Percentiles rank a stretch among this genome's conserved stretches.
These are phyloP conservation scores for Lepidothrix coronata DNA, from an alignment of 2,113 vertebrate genomes.

Conservation along the genomic window DNA sequence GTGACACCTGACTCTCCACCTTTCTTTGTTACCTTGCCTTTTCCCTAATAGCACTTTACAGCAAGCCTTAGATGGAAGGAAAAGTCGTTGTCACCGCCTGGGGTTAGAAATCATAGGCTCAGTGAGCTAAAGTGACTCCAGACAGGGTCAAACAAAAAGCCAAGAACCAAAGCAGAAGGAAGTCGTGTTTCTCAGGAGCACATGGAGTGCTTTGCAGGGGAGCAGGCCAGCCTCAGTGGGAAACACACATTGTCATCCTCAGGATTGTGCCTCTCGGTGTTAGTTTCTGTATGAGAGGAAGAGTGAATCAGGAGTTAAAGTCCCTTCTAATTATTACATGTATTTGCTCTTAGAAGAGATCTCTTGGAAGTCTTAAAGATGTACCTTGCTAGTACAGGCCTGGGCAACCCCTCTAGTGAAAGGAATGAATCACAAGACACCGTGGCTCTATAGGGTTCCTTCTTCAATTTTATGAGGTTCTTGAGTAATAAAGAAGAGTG, in stretches of 20 bases:
- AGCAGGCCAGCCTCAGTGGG: neutral
- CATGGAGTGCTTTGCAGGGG: neutral
- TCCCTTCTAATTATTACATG: neutral
- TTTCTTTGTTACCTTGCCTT: neutral
- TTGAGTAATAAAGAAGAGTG: neutral
- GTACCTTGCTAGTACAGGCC: neutral
- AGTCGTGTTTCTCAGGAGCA: neutral
- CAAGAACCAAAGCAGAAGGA: neutral
- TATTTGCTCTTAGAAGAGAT: neutral
- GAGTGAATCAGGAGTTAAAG: neutral
- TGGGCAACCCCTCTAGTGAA: neutral
- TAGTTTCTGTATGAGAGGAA: neutral
- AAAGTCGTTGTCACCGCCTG: rapidly evolving
- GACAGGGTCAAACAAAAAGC: neutral
- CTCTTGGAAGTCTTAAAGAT: neutral
- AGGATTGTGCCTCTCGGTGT: neutral
- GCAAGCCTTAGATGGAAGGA: neutral
- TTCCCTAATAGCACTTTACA: neutral
- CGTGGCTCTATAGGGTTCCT: neutral
- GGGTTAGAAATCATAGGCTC: neutral
- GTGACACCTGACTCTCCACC: neutral
- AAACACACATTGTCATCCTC: neutral
- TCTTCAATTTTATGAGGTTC: neutral
- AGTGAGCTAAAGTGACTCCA: neutral
- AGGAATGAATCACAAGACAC: neutral